Percentiles rank a stretch among this genome's conserved stretches.
Conservation (phyloP, 2,888 invertebrate genomes). For the Leptopilina myrica region DNA sequence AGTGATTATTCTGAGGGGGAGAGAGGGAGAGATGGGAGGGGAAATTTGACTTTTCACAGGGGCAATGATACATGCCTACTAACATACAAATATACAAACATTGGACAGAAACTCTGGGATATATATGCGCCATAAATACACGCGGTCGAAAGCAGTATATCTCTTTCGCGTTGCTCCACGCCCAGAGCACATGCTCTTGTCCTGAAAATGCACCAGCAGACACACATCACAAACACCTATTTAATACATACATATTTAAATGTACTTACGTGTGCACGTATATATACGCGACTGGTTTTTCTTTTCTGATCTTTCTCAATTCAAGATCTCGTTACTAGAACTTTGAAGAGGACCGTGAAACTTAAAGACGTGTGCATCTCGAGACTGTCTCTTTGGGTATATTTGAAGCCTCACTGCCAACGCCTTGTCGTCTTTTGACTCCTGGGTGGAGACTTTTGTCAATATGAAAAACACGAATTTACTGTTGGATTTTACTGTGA, state of each 20-base stretch:
- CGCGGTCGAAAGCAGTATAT: slow-evolving; percentile 71
- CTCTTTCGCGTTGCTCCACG: slow-evolving; percentile 74
- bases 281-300: slow-evolving; percentile 28
- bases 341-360: slow-evolving; percentile 19
- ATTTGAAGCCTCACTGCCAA: slow-evolving; percentile 44
- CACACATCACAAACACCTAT: slow-evolving; percentile 58
- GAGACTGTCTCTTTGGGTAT: slow-evolving; percentile 43
- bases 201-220: slow-evolving; percentile 54
- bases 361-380: slow-evolving; percentile 4
- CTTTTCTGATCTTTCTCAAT: slow-evolving; percentile 52
- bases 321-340: slow-evolving; percentile 39
- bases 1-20: slow-evolving; percentile 72
- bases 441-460: slow-evolving; percentile 50
- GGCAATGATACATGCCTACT: slow-evolving; percentile 42
- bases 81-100: slow-evolving; percentile 62
- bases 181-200: slow-evolving; percentile 74
- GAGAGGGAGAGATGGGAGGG: no score
- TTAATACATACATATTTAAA: not conserved
- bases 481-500: no score
- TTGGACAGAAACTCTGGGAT: slow-evolving; percentile 70
- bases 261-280: no score
- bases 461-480: slow-evolving; percentile 64
- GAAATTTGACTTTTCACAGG: slow-evolving; percentile 46
- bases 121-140: slow-evolving; percentile 77
- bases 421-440: slow-evolving; percentile 50